A percentile compares a stretch with the other conserved stretches of the same genome.
Evolutionary conservation across 2,888 invertebrate species (phyloP).

Genomic region (Hymenopus coronatus): DNA sequence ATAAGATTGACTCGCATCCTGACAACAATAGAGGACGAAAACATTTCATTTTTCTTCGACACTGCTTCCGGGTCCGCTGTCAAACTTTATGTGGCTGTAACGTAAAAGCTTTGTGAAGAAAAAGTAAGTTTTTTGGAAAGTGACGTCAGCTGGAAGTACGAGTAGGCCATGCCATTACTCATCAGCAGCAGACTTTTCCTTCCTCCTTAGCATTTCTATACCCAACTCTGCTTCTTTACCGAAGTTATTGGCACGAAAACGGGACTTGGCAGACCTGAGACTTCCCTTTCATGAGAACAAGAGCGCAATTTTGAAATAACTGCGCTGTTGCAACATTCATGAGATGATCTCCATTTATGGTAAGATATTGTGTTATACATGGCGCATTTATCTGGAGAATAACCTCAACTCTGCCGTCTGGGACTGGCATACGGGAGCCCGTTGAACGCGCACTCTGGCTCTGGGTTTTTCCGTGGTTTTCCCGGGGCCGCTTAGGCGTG

Average conservation of each 20-base stretch:
- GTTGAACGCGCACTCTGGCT: no score
- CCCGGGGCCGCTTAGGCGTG: no score
- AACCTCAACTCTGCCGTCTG: no score
- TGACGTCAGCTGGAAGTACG: not conserved
- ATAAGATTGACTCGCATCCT: not conserved
- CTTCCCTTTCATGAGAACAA: no score
- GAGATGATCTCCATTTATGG: no score
- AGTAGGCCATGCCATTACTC: not conserved
- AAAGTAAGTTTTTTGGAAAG: not conserved
- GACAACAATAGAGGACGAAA: not conserved
- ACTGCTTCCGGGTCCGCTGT: not conserved
- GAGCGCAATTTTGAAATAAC: no score
- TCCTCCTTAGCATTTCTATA: not conserved
- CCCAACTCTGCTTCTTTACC: not conserved
- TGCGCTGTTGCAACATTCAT: no score
- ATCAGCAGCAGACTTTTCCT: not conserved
- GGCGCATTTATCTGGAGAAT: no score
- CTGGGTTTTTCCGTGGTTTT: no score
- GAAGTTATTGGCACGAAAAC: not conserved
- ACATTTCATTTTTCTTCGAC: not conserved
- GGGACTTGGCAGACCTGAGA: not conserved
- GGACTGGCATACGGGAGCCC: no score
- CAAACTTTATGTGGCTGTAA: not conserved
- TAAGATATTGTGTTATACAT: no score
- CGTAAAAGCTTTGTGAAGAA: not conserved